Percentiles rank a stretch among this genome's conserved stretches.
Conservation (phyloP, 2,888 invertebrate species). For the Julus scanicus region DNA sequence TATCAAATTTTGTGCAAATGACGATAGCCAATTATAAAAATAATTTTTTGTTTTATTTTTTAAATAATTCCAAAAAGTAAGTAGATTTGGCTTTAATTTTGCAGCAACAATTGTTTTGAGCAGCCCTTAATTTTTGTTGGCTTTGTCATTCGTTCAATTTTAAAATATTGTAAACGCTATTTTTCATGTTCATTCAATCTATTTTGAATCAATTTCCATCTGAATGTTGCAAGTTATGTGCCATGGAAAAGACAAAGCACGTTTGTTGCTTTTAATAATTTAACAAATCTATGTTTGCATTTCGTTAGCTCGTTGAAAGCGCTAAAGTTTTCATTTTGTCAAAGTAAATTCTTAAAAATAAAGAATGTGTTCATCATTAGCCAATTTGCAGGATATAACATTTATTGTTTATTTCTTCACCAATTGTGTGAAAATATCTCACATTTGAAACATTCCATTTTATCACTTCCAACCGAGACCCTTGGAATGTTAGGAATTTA, state of each 20-base stretch:
- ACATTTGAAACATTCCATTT: background rate
- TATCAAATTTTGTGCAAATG: background rate
- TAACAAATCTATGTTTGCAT: no score
- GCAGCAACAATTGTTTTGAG: background rate
- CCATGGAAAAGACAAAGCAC: background rate
- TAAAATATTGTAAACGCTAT: background rate
- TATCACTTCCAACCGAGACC: background rate
- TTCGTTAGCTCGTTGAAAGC: background rate
- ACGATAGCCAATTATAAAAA: background rate
- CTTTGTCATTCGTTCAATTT: background rate
- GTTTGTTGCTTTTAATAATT: no score
- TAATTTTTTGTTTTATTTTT: background rate
- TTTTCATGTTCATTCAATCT: background rate
- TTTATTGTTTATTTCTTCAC: background rate
- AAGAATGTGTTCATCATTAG: background rate
- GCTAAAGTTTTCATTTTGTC: background rate
- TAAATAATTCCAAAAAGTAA: no score
- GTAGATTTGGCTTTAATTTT: background rate
- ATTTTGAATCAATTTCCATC: background rate
- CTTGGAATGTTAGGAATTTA: conserved; percentile 6
- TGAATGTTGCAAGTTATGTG: background rate
- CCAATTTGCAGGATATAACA: background rate
- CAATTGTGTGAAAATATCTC: background rate
- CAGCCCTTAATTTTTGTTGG: background rate
- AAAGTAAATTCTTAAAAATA: background rate